Evolutionary conservation across 2,113 vertebrate species (phyloP).

Genomic region (Corythornis madagascariensis): DNA sequence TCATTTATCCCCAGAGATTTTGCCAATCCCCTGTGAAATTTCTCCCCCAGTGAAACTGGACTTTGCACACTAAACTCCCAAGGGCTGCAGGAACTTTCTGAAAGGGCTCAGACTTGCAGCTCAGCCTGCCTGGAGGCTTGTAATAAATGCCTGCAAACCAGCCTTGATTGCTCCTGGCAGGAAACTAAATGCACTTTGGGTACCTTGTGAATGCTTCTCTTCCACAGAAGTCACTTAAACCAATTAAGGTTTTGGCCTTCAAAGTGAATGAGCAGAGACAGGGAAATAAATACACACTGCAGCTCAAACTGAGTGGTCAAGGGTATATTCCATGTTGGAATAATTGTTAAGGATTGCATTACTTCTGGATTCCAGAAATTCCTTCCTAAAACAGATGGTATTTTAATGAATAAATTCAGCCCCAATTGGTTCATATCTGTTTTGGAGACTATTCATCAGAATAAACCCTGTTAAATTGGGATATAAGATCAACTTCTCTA

Average conservation of each 20-base stretch:
- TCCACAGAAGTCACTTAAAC: neutral
- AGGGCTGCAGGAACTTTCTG: neutral
- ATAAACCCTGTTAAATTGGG: neutral
- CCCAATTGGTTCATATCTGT: neutral
- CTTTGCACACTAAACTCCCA: neutral
- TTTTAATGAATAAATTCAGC: neutral
- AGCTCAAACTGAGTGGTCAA: neutral
- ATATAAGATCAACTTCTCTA: neutral
- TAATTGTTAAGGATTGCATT: neutral
- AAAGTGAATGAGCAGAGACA: neutral
- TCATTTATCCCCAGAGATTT: neutral
- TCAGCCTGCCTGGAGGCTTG: neutral
- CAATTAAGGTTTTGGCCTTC: neutral
- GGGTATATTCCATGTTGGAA: neutral
- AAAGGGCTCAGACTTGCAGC: neutral
- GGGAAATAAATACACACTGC: neutral
- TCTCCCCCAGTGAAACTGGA: neutral
- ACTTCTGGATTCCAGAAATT: neutral
- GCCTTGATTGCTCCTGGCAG: neutral
- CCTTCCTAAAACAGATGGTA: neutral
- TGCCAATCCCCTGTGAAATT: slow-evolving; percentile 12
- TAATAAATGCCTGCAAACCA: neutral
- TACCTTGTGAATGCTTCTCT: neutral
- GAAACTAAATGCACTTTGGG: neutral
- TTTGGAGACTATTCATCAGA: neutral